Evolutionary conservation across 1,140 invertebrate genomes (phyloP).

Genomic region (Leptopilina clavipes): DNA sequence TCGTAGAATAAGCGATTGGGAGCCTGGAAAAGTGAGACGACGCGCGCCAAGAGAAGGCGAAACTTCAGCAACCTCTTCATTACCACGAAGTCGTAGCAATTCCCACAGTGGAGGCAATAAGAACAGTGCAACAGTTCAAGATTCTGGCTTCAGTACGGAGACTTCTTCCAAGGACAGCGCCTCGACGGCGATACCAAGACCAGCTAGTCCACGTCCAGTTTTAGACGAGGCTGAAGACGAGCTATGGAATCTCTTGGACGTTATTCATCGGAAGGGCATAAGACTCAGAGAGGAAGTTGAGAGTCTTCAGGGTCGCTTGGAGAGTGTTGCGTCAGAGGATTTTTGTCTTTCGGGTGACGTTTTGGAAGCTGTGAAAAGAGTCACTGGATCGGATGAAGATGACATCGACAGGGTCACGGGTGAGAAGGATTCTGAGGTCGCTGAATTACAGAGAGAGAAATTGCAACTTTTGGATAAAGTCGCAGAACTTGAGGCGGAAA

Average conservation of each 20-base stretch:
- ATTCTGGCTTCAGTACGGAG: conserved; percentile 90
- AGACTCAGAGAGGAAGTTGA: conserved; percentile 85
- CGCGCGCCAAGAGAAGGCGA: conserved; percentile 76
- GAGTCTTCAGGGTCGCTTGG: conserved; percentile 73
- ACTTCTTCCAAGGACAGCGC: conserved; percentile 85
- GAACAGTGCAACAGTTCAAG: conserved; percentile 82
- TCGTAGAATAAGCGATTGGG: conserved; percentile 77
- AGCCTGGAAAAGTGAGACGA: conserved; percentile 85
- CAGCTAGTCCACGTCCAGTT: conserved; percentile 70
- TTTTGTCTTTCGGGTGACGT: conserved; percentile 69
- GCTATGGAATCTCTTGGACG: conserved; percentile 88
- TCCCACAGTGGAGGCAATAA: conserved; percentile 79
- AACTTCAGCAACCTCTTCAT: conserved; percentile 74
- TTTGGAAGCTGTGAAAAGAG: conserved; percentile 68
- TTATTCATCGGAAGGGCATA: conserved; percentile 87
- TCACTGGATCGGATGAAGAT: conserved; percentile 56
- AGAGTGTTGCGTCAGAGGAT: conserved; percentile 68
- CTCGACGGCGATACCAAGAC: conserved; percentile 72
- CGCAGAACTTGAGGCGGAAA: conserved; percentile 83
- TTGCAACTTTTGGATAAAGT: conserved; percentile 82
- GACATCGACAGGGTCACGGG: conserved; percentile 3
- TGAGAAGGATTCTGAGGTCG: conserved; percentile 47
- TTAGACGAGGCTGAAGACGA: conserved; percentile 82
- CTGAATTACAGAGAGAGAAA: conserved; percentile 79
- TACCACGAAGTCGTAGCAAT: conserved; percentile 80